Conservation (phyloP, 2,888 invertebrate species). For the Iselma pallidipennis region DNA sequence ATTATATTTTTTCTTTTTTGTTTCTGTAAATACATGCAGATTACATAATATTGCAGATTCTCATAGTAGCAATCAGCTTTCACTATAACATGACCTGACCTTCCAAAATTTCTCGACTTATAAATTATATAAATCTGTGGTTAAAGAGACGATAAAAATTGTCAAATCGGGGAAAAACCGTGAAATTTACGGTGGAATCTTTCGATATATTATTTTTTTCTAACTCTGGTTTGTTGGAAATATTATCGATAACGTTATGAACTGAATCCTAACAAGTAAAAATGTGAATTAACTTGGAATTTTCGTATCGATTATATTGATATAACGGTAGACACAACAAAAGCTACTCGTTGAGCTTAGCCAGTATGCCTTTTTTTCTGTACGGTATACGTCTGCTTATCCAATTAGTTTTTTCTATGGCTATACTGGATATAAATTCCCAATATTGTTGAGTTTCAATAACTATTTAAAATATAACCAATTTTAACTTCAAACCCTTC, state of each 20-base stretch:
- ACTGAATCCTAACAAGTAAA: neutral
- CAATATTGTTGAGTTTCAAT: too few relatives aligned
- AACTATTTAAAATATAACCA: too few relatives aligned
- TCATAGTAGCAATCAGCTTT: conserved; percentile 37
- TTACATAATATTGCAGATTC: conserved; percentile 36
- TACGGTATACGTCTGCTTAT: too few relatives aligned
- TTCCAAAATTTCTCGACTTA: neutral
- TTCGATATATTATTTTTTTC: neutral
- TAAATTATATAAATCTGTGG: neutral
- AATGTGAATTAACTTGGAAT: neutral
- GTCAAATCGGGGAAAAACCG: neutral
- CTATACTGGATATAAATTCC: too few relatives aligned
- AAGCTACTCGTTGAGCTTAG: neutral
- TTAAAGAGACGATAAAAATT: neutral
- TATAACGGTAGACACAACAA: neutral
- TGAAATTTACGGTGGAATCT: neutral
- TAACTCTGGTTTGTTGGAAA: too few relatives aligned
- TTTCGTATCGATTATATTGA: neutral
- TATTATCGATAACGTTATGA: neutral
- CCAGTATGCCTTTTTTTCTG: neutral
- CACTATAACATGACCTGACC: conserved; percentile 33
- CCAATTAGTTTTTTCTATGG: too few relatives aligned
- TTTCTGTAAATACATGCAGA: conserved; percentile 10
- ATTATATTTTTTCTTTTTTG: neutral
- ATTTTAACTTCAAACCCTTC: too few relatives aligned